phyloP scores from a whole-genome alignment of 2,797 vertebrate species.

The Naso thynnoides region DNA sequence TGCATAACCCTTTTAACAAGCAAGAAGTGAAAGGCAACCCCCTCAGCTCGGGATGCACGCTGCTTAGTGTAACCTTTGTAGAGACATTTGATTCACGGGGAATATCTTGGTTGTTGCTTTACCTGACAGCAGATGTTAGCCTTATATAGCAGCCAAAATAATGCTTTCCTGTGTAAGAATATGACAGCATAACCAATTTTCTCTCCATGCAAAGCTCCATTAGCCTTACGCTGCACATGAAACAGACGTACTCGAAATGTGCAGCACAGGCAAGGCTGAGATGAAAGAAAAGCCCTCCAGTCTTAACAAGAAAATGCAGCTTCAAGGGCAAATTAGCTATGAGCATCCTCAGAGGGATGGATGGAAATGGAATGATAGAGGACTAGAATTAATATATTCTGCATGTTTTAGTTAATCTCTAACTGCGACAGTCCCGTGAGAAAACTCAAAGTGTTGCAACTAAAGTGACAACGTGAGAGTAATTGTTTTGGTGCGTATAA shows the following conservation, averaged over 20 bases:
- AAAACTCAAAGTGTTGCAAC: slow-evolving; percentile 49
- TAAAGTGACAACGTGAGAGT: slow-evolving; percentile 50
- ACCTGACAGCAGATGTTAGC: slow-evolving; percentile 29
- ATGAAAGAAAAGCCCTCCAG: slow-evolving; percentile 81
- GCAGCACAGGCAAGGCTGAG: slow-evolving; percentile 66
- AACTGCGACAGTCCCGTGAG: slow-evolving; percentile 46
- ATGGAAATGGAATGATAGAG: slow-evolving; percentile 70
- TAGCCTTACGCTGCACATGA: slow-evolving; percentile 64
- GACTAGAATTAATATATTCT: slow-evolving; percentile 70
- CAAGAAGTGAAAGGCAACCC: neutral
- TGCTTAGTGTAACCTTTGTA: slow-evolving; percentile 13
- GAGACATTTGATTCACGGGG: slow-evolving; percentile 5
- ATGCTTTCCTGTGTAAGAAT: slow-evolving; percentile 36
- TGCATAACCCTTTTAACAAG: neutral
- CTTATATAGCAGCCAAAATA: slow-evolving; percentile 42
- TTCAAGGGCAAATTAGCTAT: slow-evolving; percentile 81
- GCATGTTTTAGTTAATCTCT: slow-evolving; percentile 76
- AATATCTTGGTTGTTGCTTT: slow-evolving; percentile 10
- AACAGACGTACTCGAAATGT: slow-evolving; percentile 68
- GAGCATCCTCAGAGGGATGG: slow-evolving; percentile 75
- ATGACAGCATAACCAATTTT: slow-evolving; percentile 47
- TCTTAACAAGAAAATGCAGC: slow-evolving; percentile 78
- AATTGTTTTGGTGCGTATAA: slow-evolving; percentile 58
- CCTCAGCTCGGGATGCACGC: neutral
- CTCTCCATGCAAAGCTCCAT: slow-evolving; percentile 58